phyloP scores from a whole-genome alignment of 2,888 invertebrate genomes.

The Alcis repandata region DNA sequence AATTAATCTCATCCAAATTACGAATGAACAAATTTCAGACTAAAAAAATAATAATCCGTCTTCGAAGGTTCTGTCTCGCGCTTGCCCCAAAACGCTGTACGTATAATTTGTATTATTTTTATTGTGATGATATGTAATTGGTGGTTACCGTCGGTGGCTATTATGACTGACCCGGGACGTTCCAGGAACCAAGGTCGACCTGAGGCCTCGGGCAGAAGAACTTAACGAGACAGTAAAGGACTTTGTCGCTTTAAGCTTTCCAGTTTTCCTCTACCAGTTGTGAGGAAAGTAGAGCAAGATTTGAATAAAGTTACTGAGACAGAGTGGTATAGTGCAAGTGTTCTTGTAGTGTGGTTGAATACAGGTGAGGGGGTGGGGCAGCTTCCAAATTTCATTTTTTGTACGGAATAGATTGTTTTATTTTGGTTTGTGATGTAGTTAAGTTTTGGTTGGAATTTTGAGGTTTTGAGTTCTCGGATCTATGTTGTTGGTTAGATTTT shows the following conservation, averaged over 20 bases:
- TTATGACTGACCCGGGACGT: conserved; percentile 70
- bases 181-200: conserved; percentile 73
- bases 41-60: conserved; percentile 29
- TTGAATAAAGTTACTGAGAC: conserved; percentile 7
- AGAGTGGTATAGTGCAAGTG: neutral
- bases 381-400: conserved; percentile 68
- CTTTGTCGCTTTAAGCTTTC: conserved; percentile 17
- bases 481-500: conserved; percentile 10
- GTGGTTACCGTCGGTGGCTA: conserved; percentile 64
- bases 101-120: conserved; percentile 80
- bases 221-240: conserved; percentile 6
- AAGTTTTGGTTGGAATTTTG: conserved; percentile 43
- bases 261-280: neutral
- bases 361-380: conserved; percentile 70
- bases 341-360: conserved; percentile 13
- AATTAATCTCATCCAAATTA: conserved; percentile 12
- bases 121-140: conserved; percentile 80
- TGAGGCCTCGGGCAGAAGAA: conserved; percentile 64
- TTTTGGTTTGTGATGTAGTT: conserved; percentile 47
- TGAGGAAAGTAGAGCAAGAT: neutral
- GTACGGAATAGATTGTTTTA: conserved; percentile 39
- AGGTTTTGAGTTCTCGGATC: conserved; percentile 16
- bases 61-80: conserved; percentile 19
- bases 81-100: conserved; percentile 58
- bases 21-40: conserved; percentile 12